Evolutionary conservation across 2,113 vertebrate genomes (phyloP).

Genomic region (Lasiurus borealis): DNA sequence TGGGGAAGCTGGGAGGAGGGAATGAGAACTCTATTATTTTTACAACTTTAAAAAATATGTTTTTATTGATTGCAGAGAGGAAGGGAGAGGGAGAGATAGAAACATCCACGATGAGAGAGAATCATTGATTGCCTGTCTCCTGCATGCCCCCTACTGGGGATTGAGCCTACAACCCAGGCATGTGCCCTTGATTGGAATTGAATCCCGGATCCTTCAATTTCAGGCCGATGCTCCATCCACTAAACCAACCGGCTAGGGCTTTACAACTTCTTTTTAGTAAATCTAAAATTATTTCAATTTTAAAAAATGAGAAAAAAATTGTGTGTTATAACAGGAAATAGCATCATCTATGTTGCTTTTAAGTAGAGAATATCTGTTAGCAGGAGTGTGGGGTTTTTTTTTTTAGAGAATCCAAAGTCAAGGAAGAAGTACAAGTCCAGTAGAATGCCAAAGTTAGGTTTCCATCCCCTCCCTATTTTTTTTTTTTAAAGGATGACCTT

Average conservation of each 20-base stretch:
- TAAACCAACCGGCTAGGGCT: neutral
- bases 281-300: conserved; percentile 54
- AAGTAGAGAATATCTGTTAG: conserved; percentile 1
- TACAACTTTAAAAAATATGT: neutral
- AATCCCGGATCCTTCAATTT: too few relatives aligned
- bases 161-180: too few relatives aligned
- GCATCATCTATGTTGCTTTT: neutral
- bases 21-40: neutral
- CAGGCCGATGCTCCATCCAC: too few relatives aligned
- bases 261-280: neutral
- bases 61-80: too few relatives aligned
- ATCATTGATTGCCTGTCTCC: too few relatives aligned
- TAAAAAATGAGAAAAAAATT: neutral
- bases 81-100: too few relatives aligned
- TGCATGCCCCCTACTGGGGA: too few relatives aligned
- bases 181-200: too few relatives aligned
- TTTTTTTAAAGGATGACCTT: neutral
- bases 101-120: too few relatives aligned
- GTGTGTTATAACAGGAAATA: neutral
- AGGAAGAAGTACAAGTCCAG: neutral
- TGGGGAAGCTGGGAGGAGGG: neutral
- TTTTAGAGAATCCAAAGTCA: neutral
- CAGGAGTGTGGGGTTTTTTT: neutral
- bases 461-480: neutral
- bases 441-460: neutral